Evolutionary conservation across 1,140 invertebrate genomes (phyloP).

Genomic region (Zaprionus gabonicus): DNA sequence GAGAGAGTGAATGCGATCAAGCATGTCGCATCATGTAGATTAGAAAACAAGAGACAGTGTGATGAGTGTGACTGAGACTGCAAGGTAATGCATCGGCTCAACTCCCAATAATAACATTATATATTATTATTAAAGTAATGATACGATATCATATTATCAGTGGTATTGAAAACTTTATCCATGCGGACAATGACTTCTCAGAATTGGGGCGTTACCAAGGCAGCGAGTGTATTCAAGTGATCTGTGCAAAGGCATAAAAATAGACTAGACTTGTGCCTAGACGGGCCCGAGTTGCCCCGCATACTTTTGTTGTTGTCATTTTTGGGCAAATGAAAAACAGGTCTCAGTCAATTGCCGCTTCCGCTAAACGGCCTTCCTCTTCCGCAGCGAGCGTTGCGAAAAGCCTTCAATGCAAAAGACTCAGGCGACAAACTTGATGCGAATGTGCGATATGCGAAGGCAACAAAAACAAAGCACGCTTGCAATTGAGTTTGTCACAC

Average conservation of each 20-base stretch:
- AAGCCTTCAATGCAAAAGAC: conserved; percentile 59
- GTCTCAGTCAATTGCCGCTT: conserved; percentile 55
- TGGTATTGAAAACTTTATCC: neutral
- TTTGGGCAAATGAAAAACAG: conserved; percentile 20
- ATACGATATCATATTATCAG: neutral
- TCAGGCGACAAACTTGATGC: conserved; percentile 64
- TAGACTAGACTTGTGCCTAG: conserved; percentile 15
- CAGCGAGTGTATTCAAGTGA: neutral
- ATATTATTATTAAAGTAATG: neutral
- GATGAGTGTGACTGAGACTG: too few species aligned
- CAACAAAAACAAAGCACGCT: conserved; percentile 23
- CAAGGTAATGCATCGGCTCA: neutral
- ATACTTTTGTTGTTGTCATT: conserved; percentile 4
- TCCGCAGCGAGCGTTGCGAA: conserved; percentile 46
- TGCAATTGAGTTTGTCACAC: conserved; percentile 55
- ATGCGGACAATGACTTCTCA: neutral
- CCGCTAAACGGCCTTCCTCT: conserved; percentile 58
- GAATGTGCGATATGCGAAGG: conserved; percentile 36
- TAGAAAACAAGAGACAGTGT: neutral
- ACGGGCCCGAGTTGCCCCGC: neutral
- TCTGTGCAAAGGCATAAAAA: conserved; percentile 14
- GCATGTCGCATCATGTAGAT: neutral
- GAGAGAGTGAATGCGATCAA: neutral
- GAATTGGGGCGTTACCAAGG: conserved; percentile 8
- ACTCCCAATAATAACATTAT: neutral